Percentiles rank a stretch among this genome's conserved stretches.
These are phyloP conservation scores for Narcine bancroftii DNA, from an alignment of 2,113 vertebrate species.

Conservation along the genomic window DNA sequence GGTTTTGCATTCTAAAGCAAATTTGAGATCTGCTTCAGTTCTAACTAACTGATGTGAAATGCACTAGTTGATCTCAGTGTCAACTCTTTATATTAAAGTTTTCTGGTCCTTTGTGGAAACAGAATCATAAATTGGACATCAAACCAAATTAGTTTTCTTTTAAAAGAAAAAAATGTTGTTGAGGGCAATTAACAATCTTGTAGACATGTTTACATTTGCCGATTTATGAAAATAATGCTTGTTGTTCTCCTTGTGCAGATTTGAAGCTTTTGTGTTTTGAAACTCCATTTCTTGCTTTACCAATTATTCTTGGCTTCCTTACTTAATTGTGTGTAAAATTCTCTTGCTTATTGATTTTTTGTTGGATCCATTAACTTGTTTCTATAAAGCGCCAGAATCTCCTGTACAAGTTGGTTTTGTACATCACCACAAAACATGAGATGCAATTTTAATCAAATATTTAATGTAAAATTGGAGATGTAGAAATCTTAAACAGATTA, in stretches of 20 bases:
- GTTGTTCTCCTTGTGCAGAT: neutral
- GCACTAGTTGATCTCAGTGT: neutral
- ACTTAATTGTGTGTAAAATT: constrained; percentile 1
- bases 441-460: neutral
- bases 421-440: neutral
- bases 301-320: neutral
- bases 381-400: constrained; percentile 16
- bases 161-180: neutral
- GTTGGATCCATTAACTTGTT: neutral
- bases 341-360: constrained; percentile 19
- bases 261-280: neutral
- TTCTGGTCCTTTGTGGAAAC: neutral
- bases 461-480: neutral
- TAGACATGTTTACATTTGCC: neutral
- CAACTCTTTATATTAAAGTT: neutral
- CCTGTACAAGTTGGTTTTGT: neutral
- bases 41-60: neutral
- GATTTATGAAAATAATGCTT: neutral
- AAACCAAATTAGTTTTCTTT: neutral
- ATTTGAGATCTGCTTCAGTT: neutral
- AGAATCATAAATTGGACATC: neutral
- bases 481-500: neutral
- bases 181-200: neutral
- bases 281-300: neutral
- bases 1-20: neutral